These are phyloP conservation scores for Gallinago jamesoni DNA, from an alignment of 2,113 vertebrate genomes.

Conservation along the genomic window DNA sequence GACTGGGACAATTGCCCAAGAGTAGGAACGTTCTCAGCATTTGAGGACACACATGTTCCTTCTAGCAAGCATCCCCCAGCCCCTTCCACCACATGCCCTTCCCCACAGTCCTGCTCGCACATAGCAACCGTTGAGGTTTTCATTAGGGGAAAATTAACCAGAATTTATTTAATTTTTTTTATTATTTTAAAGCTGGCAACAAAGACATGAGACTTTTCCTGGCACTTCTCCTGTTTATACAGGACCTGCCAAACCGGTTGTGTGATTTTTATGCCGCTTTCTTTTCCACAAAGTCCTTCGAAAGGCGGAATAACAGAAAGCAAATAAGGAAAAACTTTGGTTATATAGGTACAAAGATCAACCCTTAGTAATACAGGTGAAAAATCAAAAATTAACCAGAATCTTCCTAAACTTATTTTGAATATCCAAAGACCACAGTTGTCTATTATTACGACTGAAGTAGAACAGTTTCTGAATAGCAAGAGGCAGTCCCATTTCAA, in stretches of 20 bases:
- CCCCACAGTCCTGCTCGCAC: not conserved
- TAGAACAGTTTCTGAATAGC: not conserved
- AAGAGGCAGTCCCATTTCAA: not conserved
- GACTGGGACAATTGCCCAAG: not conserved
- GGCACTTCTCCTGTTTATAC: conserved; percentile 65
- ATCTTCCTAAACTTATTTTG: not conserved
- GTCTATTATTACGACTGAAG: not conserved
- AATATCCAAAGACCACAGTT: not conserved
- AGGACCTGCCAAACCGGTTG: conserved; percentile 70
- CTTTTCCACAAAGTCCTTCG: conserved; percentile 60
- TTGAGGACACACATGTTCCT: not conserved
- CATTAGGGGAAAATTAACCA: not conserved
- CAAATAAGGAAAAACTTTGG: conserved; percentile 37
- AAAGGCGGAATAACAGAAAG: conserved; percentile 62
- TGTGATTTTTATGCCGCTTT: conserved; percentile 49
- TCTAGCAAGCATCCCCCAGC: not conserved
- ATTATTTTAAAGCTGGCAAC: conserved; percentile 26
- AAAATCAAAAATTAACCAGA: conserved; percentile 34
- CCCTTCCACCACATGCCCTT: not conserved
- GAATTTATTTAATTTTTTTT: not conserved
- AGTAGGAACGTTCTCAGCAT: not conserved
- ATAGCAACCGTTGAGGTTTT: not conserved
- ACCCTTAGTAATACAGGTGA: not conserved
- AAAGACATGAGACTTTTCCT: conserved; percentile 22
- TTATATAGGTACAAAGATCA: conserved; percentile 23